Conservation (phyloP, 2,888 invertebrate genomes). For the Agrochola macilenta region DNA sequence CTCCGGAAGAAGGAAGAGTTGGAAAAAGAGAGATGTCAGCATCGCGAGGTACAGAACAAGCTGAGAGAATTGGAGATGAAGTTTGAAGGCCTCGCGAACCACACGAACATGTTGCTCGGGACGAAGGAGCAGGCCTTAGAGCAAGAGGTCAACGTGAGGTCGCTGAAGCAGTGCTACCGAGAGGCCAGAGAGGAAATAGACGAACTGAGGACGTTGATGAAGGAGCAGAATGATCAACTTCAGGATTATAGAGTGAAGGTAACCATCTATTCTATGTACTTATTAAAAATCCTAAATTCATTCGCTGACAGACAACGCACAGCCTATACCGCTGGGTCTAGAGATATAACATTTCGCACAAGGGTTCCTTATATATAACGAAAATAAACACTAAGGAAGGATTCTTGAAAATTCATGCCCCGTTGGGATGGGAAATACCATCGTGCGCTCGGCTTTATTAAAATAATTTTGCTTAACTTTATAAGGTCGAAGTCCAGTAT, state of each 20-base stretch:
- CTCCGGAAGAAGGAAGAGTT: conserved; percentile 88
- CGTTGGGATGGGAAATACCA: not conserved
- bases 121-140: conserved; percentile 92
- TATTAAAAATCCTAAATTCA: not conserved
- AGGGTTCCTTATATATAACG: not conserved
- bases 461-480: not conserved
- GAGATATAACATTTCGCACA: not conserved
- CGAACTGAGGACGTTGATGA: conserved; percentile 91
- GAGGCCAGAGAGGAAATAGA: conserved; percentile 90
- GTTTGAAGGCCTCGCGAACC: conserved; percentile 79
- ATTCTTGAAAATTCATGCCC: not conserved
- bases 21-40: conserved; percentile 91
- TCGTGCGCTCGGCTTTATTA: not conserved
- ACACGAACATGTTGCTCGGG: conserved; percentile 86
- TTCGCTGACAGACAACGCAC: not conserved
- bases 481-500: not conserved
- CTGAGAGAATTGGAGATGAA: conserved; percentile 85
- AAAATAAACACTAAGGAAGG: not conserved
- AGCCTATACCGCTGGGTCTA: not conserved
- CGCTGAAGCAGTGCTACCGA: conserved; percentile 90
- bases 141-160: conserved; percentile 86
- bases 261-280: not conserved
- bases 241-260: conserved; percentile 93
- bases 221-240: conserved; percentile 92
- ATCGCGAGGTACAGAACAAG: conserved; percentile 87